phyloP scores from a whole-genome alignment of 1,140 invertebrate species.

The Melitaea cinxia region DNA sequence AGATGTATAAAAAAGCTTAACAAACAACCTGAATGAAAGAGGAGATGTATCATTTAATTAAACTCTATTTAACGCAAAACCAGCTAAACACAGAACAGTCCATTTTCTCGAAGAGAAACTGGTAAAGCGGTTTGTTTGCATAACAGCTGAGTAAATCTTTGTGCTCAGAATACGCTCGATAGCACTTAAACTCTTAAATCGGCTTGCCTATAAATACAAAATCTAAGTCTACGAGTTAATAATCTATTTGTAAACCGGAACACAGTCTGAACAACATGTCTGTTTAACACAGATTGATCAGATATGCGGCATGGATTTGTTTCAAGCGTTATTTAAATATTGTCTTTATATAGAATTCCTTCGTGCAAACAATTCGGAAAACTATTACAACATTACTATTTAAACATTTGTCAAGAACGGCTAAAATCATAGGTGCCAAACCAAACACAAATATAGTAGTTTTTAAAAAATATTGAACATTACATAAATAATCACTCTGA shows the following conservation, averaged over 20 bases:
- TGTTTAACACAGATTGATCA: conserved; percentile 13
- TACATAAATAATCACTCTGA: neutral
- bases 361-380: neutral
- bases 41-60: neutral
- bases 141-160: conserved; percentile 24
- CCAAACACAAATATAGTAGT: too few relatives aligned
- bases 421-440: neutral
- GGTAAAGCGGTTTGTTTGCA: conserved; percentile 8
- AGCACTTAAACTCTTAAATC: conserved; percentile 22
- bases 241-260: conserved; percentile 24
- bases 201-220: conserved; percentile 18
- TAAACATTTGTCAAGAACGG: neutral
- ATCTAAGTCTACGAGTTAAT: conserved; percentile 9
- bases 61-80: neutral
- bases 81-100: neutral
- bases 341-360: neutral
- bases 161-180: neutral
- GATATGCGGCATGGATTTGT: conserved; percentile 10
- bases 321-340: conserved; percentile 10
- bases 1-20: too few relatives aligned
- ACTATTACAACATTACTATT: neutral
- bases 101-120: neutral
- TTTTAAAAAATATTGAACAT: neutral
- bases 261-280: conserved; percentile 9
- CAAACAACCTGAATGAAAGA: too few relatives aligned